Evolutionary conservation across 2,113 vertebrate species (phyloP).

Genomic region (Lota lota): DNA sequence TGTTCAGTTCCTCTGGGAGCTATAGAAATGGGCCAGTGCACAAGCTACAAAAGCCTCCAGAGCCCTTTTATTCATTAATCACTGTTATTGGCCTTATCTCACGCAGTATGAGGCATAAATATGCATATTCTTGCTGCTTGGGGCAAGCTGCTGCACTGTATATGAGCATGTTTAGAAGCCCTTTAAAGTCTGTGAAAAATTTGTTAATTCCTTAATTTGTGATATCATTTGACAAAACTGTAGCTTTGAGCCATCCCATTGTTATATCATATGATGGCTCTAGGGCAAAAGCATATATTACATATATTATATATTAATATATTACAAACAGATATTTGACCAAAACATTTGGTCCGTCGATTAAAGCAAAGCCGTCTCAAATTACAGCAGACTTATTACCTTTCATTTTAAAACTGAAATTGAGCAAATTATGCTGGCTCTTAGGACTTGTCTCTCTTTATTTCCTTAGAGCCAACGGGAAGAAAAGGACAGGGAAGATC

Average conservation of each 20-base stretch:
- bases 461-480: slow-evolving; percentile 29
- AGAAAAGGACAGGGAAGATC: slow-evolving; percentile 10
- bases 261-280: no score
- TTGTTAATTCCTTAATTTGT: no score
- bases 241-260: no score
- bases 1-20: no score
- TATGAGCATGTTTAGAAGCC: neutral
- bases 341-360: neutral
- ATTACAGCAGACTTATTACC: slow-evolving; percentile 9
- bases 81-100: neutral
- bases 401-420: slow-evolving; percentile 11
- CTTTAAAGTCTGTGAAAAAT: neutral
- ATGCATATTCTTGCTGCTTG: neutral
- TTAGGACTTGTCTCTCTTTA: slow-evolving; percentile 22
- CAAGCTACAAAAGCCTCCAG: no score
- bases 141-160: neutral
- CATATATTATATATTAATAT: no score
- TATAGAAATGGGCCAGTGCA: no score
- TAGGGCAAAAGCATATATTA: no score
- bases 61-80: neutral
- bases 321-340: no score
- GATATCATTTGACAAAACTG: no score
- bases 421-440: slow-evolving; percentile 5
- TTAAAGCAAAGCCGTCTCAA: slow-evolving; percentile 1
- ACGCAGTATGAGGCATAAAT: neutral